Percentiles rank a stretch among this genome's conserved stretches.
These are phyloP conservation scores for Aleiodes testaceus DNA, from an alignment of 2,888 invertebrate genomes.

Conservation along the genomic window DNA sequence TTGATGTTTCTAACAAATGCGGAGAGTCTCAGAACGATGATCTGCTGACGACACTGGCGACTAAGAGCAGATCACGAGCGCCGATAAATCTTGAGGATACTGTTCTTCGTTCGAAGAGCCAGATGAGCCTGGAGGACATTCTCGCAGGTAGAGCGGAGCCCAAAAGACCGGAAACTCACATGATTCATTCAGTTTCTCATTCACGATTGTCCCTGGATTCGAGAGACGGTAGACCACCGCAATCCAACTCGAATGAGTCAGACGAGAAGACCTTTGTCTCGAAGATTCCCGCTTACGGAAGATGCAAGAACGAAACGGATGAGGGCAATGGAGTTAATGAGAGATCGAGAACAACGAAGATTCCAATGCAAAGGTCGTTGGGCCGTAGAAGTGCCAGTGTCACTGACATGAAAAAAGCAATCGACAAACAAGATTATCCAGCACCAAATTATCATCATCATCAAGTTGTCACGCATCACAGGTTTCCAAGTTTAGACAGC, in stretches of 20 bases:
- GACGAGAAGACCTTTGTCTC: conserved; percentile 59
- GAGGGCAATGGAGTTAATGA: conserved; percentile 49
- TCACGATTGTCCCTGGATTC: conserved; percentile 20
- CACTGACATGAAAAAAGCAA: conserved; percentile 77
- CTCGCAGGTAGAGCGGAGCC: conserved; percentile 57
- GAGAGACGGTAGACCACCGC: not conserved
- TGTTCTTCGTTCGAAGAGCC: conserved; percentile 61
- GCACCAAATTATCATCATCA: conserved; percentile 35
- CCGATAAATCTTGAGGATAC: conserved; percentile 66
- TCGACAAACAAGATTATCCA: conserved; percentile 72
- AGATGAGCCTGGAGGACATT: conserved; percentile 68
- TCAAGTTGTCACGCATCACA: conserved; percentile 62
- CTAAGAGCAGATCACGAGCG: conserved; percentile 65
- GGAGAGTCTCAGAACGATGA: conserved; percentile 58
- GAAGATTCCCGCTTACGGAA: conserved; percentile 61
- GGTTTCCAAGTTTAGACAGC: conserved; percentile 76
- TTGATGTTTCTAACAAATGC: conserved; percentile 48
- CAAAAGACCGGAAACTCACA: conserved; percentile 50
- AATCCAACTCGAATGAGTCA: conserved; percentile 47
- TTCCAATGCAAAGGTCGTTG: conserved; percentile 61
- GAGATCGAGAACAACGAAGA: conserved; percentile 58
- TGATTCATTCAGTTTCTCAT: conserved; percentile 36
- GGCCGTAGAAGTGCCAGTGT: conserved; percentile 73
- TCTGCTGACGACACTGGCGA: conserved; percentile 64
- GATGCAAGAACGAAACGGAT: conserved; percentile 51